Evolutionary conservation across 2,888 invertebrate species (phyloP).

Genomic region (Teleogryllus oceanicus): DNA sequence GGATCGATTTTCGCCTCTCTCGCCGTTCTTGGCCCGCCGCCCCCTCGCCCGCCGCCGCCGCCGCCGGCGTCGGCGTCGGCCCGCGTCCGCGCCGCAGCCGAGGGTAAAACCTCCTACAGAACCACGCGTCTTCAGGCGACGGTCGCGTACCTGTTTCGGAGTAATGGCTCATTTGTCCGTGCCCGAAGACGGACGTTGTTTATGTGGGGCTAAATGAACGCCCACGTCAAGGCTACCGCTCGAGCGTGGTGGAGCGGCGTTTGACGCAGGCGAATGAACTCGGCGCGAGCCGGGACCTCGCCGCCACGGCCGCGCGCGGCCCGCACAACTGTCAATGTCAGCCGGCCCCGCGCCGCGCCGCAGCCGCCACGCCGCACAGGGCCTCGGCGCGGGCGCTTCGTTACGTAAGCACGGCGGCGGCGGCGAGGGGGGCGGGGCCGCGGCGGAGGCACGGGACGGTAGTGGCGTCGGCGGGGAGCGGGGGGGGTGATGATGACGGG

Average conservation of each 20-base stretch:
- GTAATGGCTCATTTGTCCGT: neutral
- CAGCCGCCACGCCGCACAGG: neutral
- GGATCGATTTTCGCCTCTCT: slow-evolving; percentile 2
- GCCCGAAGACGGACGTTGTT: no score
- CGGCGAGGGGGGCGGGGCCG: no score
- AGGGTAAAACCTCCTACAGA: neutral
- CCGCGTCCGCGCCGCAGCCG: neutral
- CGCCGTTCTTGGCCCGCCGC: neutral
- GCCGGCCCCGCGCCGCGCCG: neutral
- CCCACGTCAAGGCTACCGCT: neutral
- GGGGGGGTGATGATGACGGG: no score
- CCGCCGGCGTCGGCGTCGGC: neutral
- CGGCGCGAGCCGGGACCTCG: neutral
- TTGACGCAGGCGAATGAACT: neutral
- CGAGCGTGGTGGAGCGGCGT: neutral
- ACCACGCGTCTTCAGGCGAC: neutral
- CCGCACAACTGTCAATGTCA: neutral
- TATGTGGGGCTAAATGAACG: neutral
- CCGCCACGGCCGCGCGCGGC: neutral
- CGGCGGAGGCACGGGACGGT: no score
- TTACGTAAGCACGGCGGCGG: neutral
- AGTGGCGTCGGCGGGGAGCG: no score
- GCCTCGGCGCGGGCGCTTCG: neutral
- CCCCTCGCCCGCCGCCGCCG: neutral
- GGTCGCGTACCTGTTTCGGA: neutral